Evolutionary conservation across 1,140 invertebrate species (phyloP).

Genomic region (Aporrectodea caliginosa): DNA sequence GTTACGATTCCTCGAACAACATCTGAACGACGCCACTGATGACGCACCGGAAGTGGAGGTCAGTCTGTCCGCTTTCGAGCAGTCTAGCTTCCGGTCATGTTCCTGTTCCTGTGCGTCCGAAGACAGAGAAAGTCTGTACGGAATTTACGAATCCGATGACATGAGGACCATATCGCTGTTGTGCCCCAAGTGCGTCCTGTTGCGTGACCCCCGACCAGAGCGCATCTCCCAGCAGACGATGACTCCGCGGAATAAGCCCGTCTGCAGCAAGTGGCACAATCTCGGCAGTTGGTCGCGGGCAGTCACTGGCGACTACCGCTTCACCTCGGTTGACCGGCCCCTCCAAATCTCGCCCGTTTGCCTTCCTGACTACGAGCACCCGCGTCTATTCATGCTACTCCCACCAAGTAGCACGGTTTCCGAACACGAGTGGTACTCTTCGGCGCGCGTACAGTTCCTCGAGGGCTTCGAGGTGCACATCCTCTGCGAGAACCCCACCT

Average conservation of each 20-base stretch:
- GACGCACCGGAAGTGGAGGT: constrained; percentile 1
- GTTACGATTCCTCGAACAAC: constrained; percentile 27
- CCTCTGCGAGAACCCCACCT: constrained; percentile 31
- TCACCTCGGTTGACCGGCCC: neutral
- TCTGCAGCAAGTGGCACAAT: constrained; percentile 33
- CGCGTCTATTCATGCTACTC: constrained; percentile 29
- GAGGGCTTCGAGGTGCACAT: constrained; percentile 33
- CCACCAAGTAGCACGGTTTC: constrained; percentile 30
- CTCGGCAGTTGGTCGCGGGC: constrained; percentile 29
- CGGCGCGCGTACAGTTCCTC: constrained; percentile 22
- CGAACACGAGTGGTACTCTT: constrained; percentile 26
- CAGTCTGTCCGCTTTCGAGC: too few species aligned
- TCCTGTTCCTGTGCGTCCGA: constrained; percentile 1
- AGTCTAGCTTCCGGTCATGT: neutral
- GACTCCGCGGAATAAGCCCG: constrained; percentile 19
- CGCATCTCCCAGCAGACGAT: constrained; percentile 26
- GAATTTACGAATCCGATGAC: neutral
- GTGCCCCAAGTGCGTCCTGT: constrained; percentile 32
- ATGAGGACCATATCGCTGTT: neutral
- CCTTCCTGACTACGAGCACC: constrained; percentile 33
- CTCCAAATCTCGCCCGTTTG: constrained; percentile 2
- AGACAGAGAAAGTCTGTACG: neutral
- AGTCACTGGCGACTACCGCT: constrained; percentile 28
- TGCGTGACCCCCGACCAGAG: constrained; percentile 27
- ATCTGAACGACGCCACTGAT: constrained; percentile 29